Percentiles rank a stretch among this genome's conserved stretches.
Conservation (phyloP, 2,797 vertebrate species). For the Eutrigla gurnardus region DNA sequence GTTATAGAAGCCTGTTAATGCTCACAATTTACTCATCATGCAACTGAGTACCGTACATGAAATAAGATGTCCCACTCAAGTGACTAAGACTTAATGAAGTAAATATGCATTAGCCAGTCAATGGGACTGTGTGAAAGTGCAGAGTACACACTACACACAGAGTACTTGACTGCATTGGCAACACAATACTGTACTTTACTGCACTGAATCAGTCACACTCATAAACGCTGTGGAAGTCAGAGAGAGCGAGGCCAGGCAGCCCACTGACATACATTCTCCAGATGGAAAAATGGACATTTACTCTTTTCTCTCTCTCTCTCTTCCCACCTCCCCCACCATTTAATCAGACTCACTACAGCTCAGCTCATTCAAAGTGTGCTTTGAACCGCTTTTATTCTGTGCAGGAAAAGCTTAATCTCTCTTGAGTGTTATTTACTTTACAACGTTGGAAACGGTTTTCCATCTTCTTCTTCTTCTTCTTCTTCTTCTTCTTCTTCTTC, state of each 20-base stretch:
- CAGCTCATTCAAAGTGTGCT: constrained; percentile 56
- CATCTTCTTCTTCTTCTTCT: too few species aligned
- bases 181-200: constrained; percentile 68
- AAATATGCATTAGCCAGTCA: constrained; percentile 61
- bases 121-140: constrained; percentile 33
- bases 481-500: background rate
- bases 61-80: constrained; percentile 17
- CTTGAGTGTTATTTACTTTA: constrained; percentile 22
- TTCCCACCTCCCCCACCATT: constrained; percentile 56
- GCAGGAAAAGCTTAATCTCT: constrained; percentile 37
- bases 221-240: constrained; percentile 44
- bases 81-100: constrained; percentile 53
- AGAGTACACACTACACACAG: constrained; percentile 38
- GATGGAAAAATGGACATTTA: constrained; percentile 70
- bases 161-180: constrained; percentile 63
- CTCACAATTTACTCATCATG: background rate
- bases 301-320: constrained; percentile 42
- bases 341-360: constrained; percentile 66
- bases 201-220: constrained; percentile 44
- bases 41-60: background rate
- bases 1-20: background rate
- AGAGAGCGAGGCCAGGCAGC: constrained; percentile 65
- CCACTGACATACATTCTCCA: constrained; percentile 80
- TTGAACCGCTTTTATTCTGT: constrained; percentile 49
- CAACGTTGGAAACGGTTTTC: constrained; percentile 27